Conservation (phyloP, 2,888 invertebrate genomes). For the Amphipyra berbera region DNA sequence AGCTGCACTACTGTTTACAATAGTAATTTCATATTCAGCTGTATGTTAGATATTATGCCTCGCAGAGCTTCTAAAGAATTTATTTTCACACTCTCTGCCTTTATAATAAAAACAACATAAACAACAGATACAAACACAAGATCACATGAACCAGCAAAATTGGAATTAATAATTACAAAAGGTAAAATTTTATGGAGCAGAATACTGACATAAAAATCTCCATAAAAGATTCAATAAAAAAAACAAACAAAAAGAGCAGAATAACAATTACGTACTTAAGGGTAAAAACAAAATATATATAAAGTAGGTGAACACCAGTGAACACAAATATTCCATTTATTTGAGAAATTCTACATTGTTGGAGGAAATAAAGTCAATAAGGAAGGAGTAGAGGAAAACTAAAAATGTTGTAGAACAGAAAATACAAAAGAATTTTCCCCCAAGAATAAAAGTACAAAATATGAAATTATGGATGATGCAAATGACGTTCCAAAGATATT, state of each 20-base stretch:
- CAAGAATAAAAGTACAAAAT: constrained; percentile 21
- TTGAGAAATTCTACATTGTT: constrained; percentile 19
- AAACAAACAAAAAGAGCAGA: constrained; percentile 17
- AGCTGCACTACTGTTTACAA: constrained; percentile 23
- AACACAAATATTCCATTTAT: constrained; percentile 21
- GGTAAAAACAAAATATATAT: background rate
- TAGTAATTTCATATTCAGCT: constrained; percentile 41
- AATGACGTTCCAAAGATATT: constrained; percentile 17
- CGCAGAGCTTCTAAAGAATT: constrained; percentile 14
- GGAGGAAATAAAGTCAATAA: constrained; percentile 10
- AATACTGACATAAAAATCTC: constrained; percentile 21
- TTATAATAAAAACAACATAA: constrained; percentile 2
- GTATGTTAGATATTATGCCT: background rate
- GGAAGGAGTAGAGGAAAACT: constrained; percentile 17
- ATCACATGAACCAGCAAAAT: constrained; percentile 12
- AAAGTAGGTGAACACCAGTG: background rate
- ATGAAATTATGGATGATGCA: constrained; percentile 17
- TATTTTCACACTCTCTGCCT: constrained; percentile 11
- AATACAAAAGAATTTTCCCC: constrained; percentile 9
- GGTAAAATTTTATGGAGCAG: constrained; percentile 24
- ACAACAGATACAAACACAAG: constrained; percentile 4
- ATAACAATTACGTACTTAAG: constrained; percentile 25
- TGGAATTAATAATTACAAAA: constrained; percentile 16
- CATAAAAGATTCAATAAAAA: constrained; percentile 25
- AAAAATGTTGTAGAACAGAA: constrained; percentile 5